These are phyloP conservation scores for Argyrosomus regius DNA, from an alignment of 2,797 vertebrate genomes.

Conservation along the genomic window DNA sequence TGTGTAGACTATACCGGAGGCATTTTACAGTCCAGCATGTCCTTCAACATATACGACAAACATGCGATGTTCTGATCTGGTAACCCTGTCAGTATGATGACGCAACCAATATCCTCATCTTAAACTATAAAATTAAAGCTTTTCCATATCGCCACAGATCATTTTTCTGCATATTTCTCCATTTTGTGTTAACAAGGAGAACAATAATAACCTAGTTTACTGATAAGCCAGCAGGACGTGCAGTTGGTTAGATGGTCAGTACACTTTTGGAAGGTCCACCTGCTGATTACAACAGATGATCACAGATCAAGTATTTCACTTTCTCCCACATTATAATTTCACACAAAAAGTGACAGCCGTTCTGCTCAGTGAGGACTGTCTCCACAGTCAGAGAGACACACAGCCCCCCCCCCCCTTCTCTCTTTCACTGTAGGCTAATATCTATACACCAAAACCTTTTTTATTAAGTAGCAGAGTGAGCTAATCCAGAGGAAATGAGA, in stretches of 20 bases:
- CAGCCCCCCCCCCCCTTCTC: slow-evolving; percentile 6
- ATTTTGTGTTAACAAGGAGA: background rate
- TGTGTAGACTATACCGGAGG: background rate
- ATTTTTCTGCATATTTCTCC: background rate
- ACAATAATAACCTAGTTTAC: background rate
- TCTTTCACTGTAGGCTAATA: slow-evolving; percentile 46
- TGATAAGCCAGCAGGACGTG: background rate
- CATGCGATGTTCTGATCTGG: background rate
- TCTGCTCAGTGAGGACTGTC: background rate
- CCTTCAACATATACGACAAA: background rate
- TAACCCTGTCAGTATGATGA: background rate
- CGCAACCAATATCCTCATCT: background rate
- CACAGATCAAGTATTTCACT: background rate
- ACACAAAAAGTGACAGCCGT: background rate
- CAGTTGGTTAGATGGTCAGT: background rate
- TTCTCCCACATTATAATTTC: no score
- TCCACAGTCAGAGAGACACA: slow-evolving; percentile 17
- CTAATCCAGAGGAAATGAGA: slow-evolving; percentile 93
- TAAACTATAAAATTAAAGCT: background rate
- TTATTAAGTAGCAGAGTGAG: slow-evolving; percentile 85
- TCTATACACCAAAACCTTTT: slow-evolving; percentile 61
- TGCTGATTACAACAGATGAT: background rate
- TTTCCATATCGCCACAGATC: background rate
- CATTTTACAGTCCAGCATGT: background rate
- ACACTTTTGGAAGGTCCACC: background rate